Conservation (phyloP, 2,797 vertebrate genomes). For the Karalla daura region DNA sequence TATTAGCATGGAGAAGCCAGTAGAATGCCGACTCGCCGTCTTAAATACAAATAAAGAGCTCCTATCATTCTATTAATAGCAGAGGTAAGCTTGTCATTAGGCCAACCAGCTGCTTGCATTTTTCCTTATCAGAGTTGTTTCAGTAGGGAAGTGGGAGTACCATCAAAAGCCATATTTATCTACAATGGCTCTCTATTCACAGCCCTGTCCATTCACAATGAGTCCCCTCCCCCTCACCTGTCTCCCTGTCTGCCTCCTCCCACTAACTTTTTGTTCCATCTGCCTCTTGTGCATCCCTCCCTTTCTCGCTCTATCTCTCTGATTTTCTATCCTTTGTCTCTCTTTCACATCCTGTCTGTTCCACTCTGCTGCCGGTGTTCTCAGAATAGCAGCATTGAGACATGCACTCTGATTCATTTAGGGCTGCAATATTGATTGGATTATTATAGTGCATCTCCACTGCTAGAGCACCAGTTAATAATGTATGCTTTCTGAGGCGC, state of each 20-base stretch:
- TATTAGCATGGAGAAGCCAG: slow-evolving; percentile 19
- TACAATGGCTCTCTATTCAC: slow-evolving; percentile 44
- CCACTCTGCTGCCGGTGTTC: slow-evolving; percentile 51
- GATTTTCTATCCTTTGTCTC: slow-evolving; percentile 30
- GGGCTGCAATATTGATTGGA: slow-evolving; percentile 74
- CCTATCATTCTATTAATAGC: slow-evolving; percentile 19
- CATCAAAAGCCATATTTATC: slow-evolving; percentile 61
- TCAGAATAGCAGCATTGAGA: slow-evolving; percentile 72
- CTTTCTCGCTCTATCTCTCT: slow-evolving; percentile 40
- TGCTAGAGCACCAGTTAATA: slow-evolving; percentile 64
- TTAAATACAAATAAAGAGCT: slow-evolving; percentile 2
- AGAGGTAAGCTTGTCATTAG: slow-evolving; percentile 25
- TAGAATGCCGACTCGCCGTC: slow-evolving; percentile 18
- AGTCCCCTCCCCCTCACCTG: slow-evolving; percentile 44
- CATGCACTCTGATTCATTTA: slow-evolving; percentile 72
- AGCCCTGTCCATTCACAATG: slow-evolving; percentile 53
- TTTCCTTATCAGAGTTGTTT: slow-evolving; percentile 51
- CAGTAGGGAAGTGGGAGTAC: slow-evolving; percentile 43
- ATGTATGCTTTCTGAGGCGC: slow-evolving; percentile 60
- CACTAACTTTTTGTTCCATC: slow-evolving; percentile 72
- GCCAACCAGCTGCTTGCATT: slow-evolving; percentile 40
- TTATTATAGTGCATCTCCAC: slow-evolving; percentile 73
- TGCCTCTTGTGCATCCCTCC: slow-evolving; percentile 41
- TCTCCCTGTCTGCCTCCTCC: slow-evolving; percentile 59
- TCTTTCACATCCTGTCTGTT: slow-evolving; percentile 59